Percentiles rank a stretch among this genome's conserved stretches.
Conservation (phyloP, 2,797 vertebrate species). For the Masticophis lateralis region DNA sequence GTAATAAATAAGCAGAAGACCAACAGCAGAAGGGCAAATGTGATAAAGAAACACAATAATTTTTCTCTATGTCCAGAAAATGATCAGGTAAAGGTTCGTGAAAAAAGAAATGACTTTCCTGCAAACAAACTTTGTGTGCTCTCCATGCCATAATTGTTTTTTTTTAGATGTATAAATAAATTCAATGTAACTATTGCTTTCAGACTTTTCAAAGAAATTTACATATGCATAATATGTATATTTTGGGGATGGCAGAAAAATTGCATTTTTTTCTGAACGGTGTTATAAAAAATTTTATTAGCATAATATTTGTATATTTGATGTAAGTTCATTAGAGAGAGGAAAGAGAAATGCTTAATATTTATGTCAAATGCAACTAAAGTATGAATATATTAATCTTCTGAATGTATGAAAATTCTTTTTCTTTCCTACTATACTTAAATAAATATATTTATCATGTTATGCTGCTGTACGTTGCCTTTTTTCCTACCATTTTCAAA, state of each 20-base stretch:
- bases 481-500: conserved; percentile 13
- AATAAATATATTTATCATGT: not conserved
- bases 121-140: not conserved
- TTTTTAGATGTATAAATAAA: not conserved
- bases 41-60: not conserved
- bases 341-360: not conserved
- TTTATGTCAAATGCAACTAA: not conserved
- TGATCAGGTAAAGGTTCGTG: not conserved
- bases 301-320: not conserved
- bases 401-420: not conserved
- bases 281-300: not conserved
- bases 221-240: not conserved
- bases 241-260: not conserved
- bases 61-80: not conserved
- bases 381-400: not conserved
- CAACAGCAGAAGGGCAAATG: not conserved
- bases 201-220: conserved; percentile 8
- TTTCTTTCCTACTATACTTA: not conserved
- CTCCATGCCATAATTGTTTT: not conserved
- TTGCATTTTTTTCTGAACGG: not conserved
- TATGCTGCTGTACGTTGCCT: not conserved
- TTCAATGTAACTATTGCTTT: not conserved
- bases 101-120: not conserved
- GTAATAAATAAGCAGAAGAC: not conserved
- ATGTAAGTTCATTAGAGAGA: not conserved